A percentile compares a stretch with the other conserved stretches of the same genome.
Conservation (phyloP, 2,797 vertebrate genomes). For the Sibirionetta formosa region DNA sequence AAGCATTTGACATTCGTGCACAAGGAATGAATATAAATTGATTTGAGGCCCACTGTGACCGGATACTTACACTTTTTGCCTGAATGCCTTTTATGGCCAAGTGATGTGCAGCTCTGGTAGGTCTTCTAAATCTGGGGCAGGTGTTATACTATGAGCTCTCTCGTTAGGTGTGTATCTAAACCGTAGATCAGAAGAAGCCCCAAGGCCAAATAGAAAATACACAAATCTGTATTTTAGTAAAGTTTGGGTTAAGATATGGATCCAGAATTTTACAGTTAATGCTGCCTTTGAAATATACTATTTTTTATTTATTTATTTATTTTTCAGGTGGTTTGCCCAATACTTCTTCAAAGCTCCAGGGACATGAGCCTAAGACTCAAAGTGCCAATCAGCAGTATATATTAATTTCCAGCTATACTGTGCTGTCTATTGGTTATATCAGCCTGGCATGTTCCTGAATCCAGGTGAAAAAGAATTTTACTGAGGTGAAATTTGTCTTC, state of each 20-base stretch:
- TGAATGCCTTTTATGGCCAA: neutral
- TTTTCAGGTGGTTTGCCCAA: neutral
- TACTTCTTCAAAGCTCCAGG: neutral
- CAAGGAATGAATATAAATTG: neutral
- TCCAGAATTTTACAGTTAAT: neutral
- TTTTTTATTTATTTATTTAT: too few relatives aligned
- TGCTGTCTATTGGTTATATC: neutral
- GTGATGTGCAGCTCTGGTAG: neutral
- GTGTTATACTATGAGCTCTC: neutral
- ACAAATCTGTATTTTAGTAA: neutral
- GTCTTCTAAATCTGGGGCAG: neutral
- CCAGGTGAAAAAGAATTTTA: neutral
- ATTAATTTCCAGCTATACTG: neutral
- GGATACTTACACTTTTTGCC: neutral
- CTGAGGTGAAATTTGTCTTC: neutral
- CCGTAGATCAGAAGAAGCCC: neutral
- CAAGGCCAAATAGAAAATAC: neutral
- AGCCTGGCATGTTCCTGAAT: neutral
- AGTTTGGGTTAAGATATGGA: neutral
- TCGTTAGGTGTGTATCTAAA: neutral
- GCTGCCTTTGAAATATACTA: neutral
- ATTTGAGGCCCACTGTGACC: neutral
- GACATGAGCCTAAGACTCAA: neutral
- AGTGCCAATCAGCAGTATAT: neutral
- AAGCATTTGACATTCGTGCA: neutral